A percentile compares a stretch with the other conserved stretches of the same genome.
phyloP scores from a whole-genome alignment of 2,888 invertebrate species.

The Acanthosoma haemorrhoidale region DNA sequence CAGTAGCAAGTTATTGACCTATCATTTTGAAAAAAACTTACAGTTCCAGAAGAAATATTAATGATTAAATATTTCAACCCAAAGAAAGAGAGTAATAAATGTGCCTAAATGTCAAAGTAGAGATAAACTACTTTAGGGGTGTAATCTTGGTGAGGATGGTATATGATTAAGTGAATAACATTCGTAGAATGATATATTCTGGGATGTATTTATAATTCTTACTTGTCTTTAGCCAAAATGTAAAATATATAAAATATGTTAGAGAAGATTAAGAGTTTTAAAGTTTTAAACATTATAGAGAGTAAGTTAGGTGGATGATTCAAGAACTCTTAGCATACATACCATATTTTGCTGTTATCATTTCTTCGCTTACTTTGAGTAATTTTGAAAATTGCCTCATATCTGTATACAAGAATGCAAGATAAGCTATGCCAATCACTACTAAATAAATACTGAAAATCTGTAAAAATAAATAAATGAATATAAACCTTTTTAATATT shows the following conservation, averaged over 20 bases:
- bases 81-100: too few relatives aligned
- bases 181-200: too few relatives aligned
- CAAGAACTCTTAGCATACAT: too few relatives aligned
- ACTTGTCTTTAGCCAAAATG: neutral
- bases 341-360: constrained; percentile 35
- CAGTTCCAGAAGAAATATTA: too few relatives aligned
- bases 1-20: too few relatives aligned
- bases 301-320: neutral
- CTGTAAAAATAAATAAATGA: constrained; percentile 50
- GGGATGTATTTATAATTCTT: neutral
- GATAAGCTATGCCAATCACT: constrained; percentile 55
- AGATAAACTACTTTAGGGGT: too few relatives aligned
- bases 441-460: constrained; percentile 58
- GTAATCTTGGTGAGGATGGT: too few relatives aligned
- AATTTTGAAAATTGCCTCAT: constrained; percentile 54
- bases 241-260: neutral
- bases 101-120: too few relatives aligned
- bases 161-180: too few relatives aligned
- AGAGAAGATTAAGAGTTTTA: neutral
- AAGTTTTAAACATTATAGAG: neutral
- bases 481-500: neutral
- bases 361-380: constrained; percentile 34
- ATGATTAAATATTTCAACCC: too few relatives aligned
- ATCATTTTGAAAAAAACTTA: too few relatives aligned
- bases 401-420: constrained; percentile 58